These are phyloP conservation scores for Apostichopus californicus DNA, from an alignment of 35 echinoderm and acorn worm species.

Conservation along the genomic window DNA sequence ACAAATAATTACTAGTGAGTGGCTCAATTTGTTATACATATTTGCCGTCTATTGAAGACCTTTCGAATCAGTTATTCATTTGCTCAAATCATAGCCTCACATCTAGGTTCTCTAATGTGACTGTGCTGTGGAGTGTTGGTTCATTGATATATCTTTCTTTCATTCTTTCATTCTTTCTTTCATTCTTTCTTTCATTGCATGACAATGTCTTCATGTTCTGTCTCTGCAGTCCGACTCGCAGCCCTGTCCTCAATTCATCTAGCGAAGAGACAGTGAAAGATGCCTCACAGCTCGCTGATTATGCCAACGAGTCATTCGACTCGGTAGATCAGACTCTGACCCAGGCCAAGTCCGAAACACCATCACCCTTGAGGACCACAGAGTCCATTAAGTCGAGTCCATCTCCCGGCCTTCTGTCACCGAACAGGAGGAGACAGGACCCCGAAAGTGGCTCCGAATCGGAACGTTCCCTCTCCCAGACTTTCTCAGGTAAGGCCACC, in stretches of 20 bases:
- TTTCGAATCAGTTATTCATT: too few relatives aligned
- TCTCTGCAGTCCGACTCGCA: slow-evolving; percentile 15
- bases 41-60: too few relatives aligned
- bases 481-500: slow-evolving; percentile 74
- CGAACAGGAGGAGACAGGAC: slow-evolving; percentile 58
- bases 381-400: slow-evolving; percentile 10
- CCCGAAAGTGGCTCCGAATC: slow-evolving; percentile 98
- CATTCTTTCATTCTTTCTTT: too few relatives aligned
- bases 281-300: slow-evolving; percentile 64
- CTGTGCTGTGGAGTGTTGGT: too few relatives aligned
- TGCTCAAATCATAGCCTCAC: too few relatives aligned
- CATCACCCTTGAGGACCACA: slow-evolving; percentile 2
- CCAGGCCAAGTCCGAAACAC: slow-evolving; percentile 34
- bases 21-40: too few relatives aligned
- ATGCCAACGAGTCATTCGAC: slow-evolving; percentile 88
- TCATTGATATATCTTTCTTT: too few relatives aligned
- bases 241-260: slow-evolving; percentile 50
- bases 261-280: slow-evolving; percentile 89
- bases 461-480: slow-evolving; percentile 93
- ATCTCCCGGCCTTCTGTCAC: slow-evolving; percentile 15
- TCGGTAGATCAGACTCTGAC: slow-evolving; percentile 65
- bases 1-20: too few relatives aligned
- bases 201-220: neutral
- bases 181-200: too few relatives aligned
- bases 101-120: too few relatives aligned